Percentiles rank a stretch among this genome's conserved stretches.
These are phyloP conservation scores for Coelopa pilipes DNA, from an alignment of 2,888 invertebrate genomes.

Conservation along the genomic window DNA sequence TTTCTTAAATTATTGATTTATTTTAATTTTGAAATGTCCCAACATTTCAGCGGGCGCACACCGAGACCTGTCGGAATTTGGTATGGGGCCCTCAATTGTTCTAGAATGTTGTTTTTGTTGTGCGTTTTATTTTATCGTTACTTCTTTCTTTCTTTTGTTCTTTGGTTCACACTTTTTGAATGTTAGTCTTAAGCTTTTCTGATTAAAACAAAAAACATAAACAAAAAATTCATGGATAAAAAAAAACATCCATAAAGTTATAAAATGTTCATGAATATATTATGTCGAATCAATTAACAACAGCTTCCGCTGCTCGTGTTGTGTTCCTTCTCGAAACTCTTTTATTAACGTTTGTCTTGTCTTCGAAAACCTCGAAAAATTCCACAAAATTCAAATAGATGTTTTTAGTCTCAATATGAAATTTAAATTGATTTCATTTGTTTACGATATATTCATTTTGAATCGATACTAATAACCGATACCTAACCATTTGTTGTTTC, in stretches of 20 bases:
- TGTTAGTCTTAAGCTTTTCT: constrained; percentile 11
- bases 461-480: no score
- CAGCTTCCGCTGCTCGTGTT: constrained; percentile 31
- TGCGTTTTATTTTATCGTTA: constrained; percentile 30
- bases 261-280: no score
- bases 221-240: neutral
- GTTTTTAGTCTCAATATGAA: neutral
- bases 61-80: constrained; percentile 68
- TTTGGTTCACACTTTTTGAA: constrained; percentile 20
- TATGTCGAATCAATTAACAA: constrained; percentile 31
- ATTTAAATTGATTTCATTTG: no score
- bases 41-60: constrained; percentile 64
- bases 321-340: constrained; percentile 35
- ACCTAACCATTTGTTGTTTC: neutral
- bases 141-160: constrained; percentile 26
- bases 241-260: no score
- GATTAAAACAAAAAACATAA: constrained; percentile 32
- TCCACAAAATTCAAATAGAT: constrained; percentile 25
- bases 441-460: no score
- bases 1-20: constrained; percentile 29
- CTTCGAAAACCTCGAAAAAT: constrained; percentile 15
- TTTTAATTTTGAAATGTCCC: constrained; percentile 36
- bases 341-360: constrained; percentile 34
- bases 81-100: constrained; percentile 58
- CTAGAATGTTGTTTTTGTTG: constrained; percentile 30